These are phyloP conservation scores for Tachypleus tridentatus DNA, from an alignment of 1,140 invertebrate genomes.

Conservation along the genomic window DNA sequence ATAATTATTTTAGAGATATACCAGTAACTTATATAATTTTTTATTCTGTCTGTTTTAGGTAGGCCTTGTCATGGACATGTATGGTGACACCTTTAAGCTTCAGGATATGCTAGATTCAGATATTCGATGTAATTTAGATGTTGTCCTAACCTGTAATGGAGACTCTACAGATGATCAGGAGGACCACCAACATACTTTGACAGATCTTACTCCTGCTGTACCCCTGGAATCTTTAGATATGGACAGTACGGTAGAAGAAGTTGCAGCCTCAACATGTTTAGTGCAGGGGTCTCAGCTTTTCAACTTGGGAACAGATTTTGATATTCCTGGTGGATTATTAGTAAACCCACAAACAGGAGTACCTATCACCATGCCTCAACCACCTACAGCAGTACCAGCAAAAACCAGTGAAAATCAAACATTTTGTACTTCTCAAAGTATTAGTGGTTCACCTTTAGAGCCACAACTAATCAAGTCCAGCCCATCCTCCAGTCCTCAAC, in stretches of 20 bases:
- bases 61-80: conserved; percentile 2
- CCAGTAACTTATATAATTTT: too few species aligned
- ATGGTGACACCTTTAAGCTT: conserved; percentile 18
- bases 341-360: conserved; percentile 35
- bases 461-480: conserved; percentile 11
- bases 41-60: too few species aligned
- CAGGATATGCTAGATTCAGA: conserved; percentile 63
- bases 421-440: neutral
- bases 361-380: conserved; percentile 22
- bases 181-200: neutral
- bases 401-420: neutral
- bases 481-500: conserved; percentile 22
- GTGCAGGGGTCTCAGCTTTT: conserved; percentile 9
- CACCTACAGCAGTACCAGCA: neutral
- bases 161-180: neutral
- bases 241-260: conserved; percentile 13
- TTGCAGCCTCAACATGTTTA: too few species aligned
- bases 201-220: neutral
- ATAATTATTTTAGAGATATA: too few species aligned
- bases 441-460: neutral
- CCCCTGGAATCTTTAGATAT: too few species aligned
- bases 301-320: conserved; percentile 14
- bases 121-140: conserved; percentile 65
- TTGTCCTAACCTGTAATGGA: conserved; percentile 40
- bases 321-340: conserved; percentile 26